These are phyloP conservation scores for Podarcis siculus DNA, from an alignment of 2,797 vertebrate species.

Conservation along the genomic window DNA sequence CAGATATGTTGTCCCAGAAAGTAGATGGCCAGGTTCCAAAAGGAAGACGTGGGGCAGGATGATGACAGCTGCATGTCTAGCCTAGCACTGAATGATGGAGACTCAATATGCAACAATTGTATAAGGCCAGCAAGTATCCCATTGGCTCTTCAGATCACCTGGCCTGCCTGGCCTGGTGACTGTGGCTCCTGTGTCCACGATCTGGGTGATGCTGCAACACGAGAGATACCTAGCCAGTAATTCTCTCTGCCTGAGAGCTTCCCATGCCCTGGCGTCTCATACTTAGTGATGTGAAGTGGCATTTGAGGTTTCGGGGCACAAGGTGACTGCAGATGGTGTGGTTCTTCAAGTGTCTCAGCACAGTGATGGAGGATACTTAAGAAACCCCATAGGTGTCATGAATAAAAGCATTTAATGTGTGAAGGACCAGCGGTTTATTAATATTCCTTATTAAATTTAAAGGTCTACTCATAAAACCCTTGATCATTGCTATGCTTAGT, in stretches of 20 bases:
- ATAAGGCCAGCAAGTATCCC: neutral
- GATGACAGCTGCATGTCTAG: neutral
- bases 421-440: neutral
- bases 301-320: neutral
- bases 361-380: neutral
- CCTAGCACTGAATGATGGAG: neutral
- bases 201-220: neutral
- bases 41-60: neutral
- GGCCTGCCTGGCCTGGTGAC: neutral
- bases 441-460: neutral
- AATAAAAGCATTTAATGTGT: neutral
- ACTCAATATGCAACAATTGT: neutral
- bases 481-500: neutral
- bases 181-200: neutral
- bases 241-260: neutral
- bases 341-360: neutral
- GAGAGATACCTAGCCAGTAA: neutral
- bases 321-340: no score
- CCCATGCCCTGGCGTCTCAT: neutral
- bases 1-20: neutral
- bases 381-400: slow-evolving; percentile 7
- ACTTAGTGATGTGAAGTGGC: neutral
- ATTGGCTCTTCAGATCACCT: neutral
- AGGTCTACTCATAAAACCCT: neutral
- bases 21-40: neutral